Evolutionary conservation across 2,797 vertebrate species (phyloP).

Genomic region (Premnoplex brunnescens): DNA sequence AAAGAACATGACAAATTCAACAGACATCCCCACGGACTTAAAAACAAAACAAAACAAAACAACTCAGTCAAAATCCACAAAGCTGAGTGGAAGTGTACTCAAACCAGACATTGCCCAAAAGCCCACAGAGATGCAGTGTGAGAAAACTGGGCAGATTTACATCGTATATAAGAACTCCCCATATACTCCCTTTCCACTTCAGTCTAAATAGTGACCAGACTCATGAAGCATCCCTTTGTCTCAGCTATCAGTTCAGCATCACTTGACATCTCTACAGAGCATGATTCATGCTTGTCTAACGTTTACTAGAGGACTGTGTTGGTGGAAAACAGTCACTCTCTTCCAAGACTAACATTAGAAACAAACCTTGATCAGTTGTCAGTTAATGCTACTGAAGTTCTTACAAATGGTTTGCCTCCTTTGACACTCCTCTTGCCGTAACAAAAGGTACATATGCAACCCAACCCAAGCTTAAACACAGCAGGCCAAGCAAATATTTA

Average conservation of each 20-base stretch:
- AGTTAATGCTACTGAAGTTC: not conserved
- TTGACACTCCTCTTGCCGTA: not conserved
- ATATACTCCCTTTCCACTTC: not conserved
- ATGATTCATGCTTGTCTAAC: not conserved
- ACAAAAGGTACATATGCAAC: not conserved
- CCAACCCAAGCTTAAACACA: not conserved
- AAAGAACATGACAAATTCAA: not conserved
- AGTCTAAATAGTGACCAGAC: not conserved
- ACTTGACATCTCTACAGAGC: not conserved
- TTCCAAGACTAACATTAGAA: constrained; percentile 2
- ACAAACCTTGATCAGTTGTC: not conserved
- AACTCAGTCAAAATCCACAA: not conserved
- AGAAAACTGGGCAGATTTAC: not conserved
- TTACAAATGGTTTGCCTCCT: not conserved
- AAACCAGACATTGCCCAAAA: not conserved
- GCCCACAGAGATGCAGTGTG: not conserved
- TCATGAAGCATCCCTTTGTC: not conserved
- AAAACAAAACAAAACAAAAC: not conserved
- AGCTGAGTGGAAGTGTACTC: not conserved
- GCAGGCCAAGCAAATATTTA: not conserved
- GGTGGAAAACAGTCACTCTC: not conserved
- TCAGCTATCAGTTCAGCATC: not conserved
- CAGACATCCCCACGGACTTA: not conserved
- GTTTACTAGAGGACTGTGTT: not conserved
- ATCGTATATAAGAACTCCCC: not conserved